Evolutionary conservation across 1,140 invertebrate species (phyloP).

Genomic region (Apis dorsata): DNA sequence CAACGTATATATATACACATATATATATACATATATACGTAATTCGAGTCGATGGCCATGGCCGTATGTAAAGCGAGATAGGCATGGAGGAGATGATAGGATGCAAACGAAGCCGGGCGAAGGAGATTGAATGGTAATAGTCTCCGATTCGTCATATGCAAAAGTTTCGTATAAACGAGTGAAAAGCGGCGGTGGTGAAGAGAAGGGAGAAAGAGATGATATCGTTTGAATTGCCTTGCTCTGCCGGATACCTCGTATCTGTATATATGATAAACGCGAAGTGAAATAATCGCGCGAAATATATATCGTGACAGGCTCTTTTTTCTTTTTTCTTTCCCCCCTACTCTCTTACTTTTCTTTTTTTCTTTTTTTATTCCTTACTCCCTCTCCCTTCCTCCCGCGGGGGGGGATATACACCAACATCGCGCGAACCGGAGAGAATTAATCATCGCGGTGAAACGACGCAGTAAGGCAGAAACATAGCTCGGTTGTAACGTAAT

Average conservation of each 20-base stretch:
- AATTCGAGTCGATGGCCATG: conserved; percentile 42
- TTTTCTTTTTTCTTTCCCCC: conserved; percentile 33
- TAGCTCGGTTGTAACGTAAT: conserved; percentile 53
- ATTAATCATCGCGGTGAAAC: conserved; percentile 70
- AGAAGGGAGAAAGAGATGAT: conserved; percentile 66
- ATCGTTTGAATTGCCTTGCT: conserved; percentile 71
- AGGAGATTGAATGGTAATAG: conserved; percentile 79
- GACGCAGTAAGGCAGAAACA: conserved; percentile 59
- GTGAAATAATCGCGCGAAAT: conserved; percentile 72
- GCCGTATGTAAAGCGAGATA: conserved; percentile 65
- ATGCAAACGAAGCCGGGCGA: conserved; percentile 72
- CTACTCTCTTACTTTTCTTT: not conserved
- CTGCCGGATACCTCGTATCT: conserved; percentile 56
- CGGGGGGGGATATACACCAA: conserved; percentile 22
- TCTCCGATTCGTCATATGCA: conserved; percentile 79
- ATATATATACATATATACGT: not conserved
- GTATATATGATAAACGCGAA: conserved; percentile 62
- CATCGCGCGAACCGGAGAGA: conserved; percentile 42
- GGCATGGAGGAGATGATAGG: conserved; percentile 65
- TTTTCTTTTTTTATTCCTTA: conserved; percentile 36
- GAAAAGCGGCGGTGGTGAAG: conserved; percentile 52
- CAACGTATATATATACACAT: not conserved
- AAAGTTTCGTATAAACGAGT: conserved; percentile 68
- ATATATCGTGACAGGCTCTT: conserved; percentile 64
- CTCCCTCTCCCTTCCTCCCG: conserved; percentile 14